These are phyloP conservation scores for Trypoxylon attenuatum DNA, from an alignment of 2,888 invertebrate species.

Conservation along the genomic window DNA sequence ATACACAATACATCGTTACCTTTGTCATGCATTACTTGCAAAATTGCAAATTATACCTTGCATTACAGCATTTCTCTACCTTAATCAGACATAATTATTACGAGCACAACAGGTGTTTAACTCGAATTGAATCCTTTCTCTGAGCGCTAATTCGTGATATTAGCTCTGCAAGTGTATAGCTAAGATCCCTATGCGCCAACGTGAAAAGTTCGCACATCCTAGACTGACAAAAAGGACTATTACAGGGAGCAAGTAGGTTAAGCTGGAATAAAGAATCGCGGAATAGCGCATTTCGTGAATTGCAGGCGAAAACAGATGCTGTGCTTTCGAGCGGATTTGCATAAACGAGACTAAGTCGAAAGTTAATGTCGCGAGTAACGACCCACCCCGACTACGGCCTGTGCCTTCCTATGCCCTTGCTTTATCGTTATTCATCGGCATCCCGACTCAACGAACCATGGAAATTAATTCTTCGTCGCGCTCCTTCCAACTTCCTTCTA, in stretches of 20 bases:
- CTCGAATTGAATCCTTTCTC: too few relatives aligned
- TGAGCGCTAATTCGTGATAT: too few relatives aligned
- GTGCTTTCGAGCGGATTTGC: conserved; percentile 57
- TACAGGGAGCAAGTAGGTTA: background rate
- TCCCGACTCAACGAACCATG: conserved; percentile 51
- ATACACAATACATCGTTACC: too few relatives aligned
- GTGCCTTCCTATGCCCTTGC: conserved; percentile 38
- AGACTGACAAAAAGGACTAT: background rate
- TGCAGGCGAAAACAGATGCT: conserved; percentile 63
- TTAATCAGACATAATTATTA: too few relatives aligned
- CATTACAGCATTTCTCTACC: too few relatives aligned
- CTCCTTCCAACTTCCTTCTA: background rate
- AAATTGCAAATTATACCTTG: too few relatives aligned
- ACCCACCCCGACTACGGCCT: conserved; percentile 33
- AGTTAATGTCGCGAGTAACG: conserved; percentile 62
- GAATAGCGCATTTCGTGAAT: conserved; percentile 33
- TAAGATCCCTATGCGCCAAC: too few relatives aligned
- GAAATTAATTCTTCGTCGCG: conserved; percentile 53
- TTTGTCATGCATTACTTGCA: too few relatives aligned
- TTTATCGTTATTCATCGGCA: conserved; percentile 61
- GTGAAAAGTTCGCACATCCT: too few relatives aligned
- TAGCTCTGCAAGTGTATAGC: too few relatives aligned
- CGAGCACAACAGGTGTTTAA: too few relatives aligned
- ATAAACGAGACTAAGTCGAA: conserved; percentile 65
- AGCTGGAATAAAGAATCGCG: conserved; percentile 12